These are phyloP conservation scores for Brenthis ino DNA, from an alignment of 2,888 invertebrate genomes.

Conservation along the genomic window DNA sequence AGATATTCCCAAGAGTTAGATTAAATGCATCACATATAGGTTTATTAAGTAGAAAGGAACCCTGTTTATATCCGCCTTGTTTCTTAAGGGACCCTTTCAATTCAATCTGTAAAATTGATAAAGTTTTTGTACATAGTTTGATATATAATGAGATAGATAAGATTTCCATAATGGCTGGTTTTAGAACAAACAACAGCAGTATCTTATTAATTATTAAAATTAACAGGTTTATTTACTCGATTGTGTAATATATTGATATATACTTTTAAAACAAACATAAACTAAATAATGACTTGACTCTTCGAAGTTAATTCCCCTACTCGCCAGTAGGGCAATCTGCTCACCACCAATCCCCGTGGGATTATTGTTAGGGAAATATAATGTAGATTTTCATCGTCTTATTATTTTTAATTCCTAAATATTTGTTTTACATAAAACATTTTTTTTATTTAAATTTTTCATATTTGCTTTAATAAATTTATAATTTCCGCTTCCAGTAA, in stretches of 20 bases:
- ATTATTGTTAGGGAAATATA: too few species aligned
- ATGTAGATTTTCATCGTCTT: too few species aligned
- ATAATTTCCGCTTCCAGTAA: neutral
- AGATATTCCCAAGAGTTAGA: constrained; percentile 4
- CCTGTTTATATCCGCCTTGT: constrained; percentile 4
- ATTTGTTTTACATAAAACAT: neutral
- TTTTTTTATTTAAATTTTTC: neutral
- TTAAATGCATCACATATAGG: neutral
- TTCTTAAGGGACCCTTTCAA: neutral
- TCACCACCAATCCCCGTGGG: too few species aligned
- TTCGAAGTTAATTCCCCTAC: too few species aligned
- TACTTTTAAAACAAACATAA: too few species aligned
- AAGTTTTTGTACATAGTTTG: neutral
- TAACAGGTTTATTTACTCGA: too few species aligned
- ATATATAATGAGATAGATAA: neutral
- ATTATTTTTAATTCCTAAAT: too few species aligned
- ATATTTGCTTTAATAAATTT: neutral
- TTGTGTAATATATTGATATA: too few species aligned
- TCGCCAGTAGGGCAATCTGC: too few species aligned
- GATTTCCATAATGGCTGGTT: neutral
- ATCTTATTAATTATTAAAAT: too few species aligned
- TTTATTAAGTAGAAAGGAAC: constrained; percentile 2
- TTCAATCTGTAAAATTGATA: neutral
- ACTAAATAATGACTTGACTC: too few species aligned
- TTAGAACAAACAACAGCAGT: too few species aligned